These are phyloP conservation scores for Calcarius lapponicus DNA, from an alignment of 2,797 vertebrate genomes.

Conservation along the genomic window DNA sequence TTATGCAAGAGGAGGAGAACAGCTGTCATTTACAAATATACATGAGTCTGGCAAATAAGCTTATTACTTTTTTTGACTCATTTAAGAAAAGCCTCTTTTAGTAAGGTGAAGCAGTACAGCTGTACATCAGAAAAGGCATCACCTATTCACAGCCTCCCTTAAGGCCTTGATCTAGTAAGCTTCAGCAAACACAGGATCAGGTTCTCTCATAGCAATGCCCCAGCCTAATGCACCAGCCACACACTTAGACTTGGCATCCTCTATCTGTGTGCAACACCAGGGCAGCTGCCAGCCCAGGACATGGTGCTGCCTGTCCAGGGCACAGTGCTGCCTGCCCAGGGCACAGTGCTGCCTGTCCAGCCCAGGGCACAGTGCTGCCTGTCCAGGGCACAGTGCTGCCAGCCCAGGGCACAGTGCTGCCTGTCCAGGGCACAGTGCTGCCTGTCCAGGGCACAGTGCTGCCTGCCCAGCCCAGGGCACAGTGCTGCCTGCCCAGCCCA, in stretches of 20 bases:
- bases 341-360: rapidly evolving
- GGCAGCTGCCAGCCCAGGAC: rapidly evolving
- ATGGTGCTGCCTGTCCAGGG: rapidly evolving
- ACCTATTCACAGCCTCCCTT: neutral
- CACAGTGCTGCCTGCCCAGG: rapidly evolving
- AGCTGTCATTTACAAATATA: neutral
- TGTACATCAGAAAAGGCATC: neutral
- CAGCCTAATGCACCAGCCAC: neutral
- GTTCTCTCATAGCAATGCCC: neutral
- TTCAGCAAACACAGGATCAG: neutral
- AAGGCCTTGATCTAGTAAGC: neutral
- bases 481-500: rapidly evolving
- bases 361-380: neutral
- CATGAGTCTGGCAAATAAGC: neutral
- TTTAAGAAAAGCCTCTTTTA: neutral
- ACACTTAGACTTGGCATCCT: rapidly evolving
- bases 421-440: rapidly evolving
- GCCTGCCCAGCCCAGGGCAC: rapidly evolving
- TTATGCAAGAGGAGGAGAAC: neutral
- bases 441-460: rapidly evolving
- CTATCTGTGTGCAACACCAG: rapidly evolving
- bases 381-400: rapidly evolving
- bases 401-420: rapidly evolving
- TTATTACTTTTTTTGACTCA: neutral
- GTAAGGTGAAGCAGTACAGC: neutral